Evolutionary conservation across 2,888 invertebrate genomes (phyloP), one percentile per base, ranked within the genome.

Genomic region (Tridacna crocea): DNA sequence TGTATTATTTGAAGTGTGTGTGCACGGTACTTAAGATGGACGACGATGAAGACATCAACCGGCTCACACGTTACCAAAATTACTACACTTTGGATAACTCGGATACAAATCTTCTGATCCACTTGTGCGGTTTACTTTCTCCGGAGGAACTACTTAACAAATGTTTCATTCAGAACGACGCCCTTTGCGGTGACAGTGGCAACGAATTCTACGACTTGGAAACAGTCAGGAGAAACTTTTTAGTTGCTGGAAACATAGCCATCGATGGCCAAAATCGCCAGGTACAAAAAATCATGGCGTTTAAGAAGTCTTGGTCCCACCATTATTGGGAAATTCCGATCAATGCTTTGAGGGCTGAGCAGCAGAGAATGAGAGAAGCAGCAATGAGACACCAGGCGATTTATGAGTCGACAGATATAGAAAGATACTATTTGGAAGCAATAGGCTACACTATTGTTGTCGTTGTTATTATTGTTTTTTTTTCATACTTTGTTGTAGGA

Each of bases 1-100:
- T 87, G 87, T 87, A 83, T 63, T 87, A 87, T 48, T 27, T 87
- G 10, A 63, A 87, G 19, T 81, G 81, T 27, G 77, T 87, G 24
- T 84, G 84, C 55, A 58, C 76, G 0, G 82, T 85, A 17, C 27
- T 87, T 11, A 77, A 82, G 24, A 46, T 84, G 47, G 79, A 80
- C 15, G 82, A 84, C 36, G 48, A 80, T 19, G 58, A 60, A 12
- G 77, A 73, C 63, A n/a, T 85, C 6, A 80, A 82, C 24, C 65
- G 87, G n/a, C 63, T 84, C 26, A 60, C 77, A 27, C 46, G 68
- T 3, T 87, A 79, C 63, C 15, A 65, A 19, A 87, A 83, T 60
- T 80, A 78, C 65, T 76, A 72, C 36, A 60, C 58, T 13, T 74
- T 87, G 0, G 79, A 72, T 22, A 75, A 66, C 22, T 0, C 24